Evolutionary conservation across 1,140 invertebrate species (phyloP).

Genomic region (Tetramorium simillimum): DNA sequence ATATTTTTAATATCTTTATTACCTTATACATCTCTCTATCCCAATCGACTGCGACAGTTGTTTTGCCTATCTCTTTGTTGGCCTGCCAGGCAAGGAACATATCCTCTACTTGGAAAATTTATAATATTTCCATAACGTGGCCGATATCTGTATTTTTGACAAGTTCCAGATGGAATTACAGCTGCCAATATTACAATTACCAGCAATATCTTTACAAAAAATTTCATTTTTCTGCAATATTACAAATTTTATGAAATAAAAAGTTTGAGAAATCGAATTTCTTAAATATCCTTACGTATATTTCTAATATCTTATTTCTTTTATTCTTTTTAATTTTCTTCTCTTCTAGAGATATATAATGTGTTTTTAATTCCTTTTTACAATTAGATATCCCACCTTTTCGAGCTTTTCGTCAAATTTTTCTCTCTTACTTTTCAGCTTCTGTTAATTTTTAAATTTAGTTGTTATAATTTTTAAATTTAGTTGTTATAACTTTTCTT

Average conservation of each 20-base stretch:
- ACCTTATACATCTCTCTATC: background rate
- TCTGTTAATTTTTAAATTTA: conserved; percentile 9
- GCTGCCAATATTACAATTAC: conserved; percentile 20
- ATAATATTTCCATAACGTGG: background rate
- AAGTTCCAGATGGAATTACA: background rate
- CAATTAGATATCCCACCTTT: background rate
- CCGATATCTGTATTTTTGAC: background rate
- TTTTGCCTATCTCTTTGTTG: background rate
- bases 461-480: background rate
- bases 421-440: background rate
- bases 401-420: background rate
- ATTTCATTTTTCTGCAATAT: conserved; percentile 30
- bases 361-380: background rate
- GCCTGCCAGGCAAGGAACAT: background rate
- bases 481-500: background rate
- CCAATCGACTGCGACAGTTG: background rate
- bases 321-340: background rate
- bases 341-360: background rate
- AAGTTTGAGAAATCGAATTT: background rate
- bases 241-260: background rate
- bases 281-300: background rate
- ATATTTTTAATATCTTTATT: background rate
- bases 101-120: background rate
- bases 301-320: background rate
- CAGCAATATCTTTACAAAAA: conserved; percentile 5